A percentile compares a stretch with the other conserved stretches of the same genome.
These are phyloP conservation scores for Malaclemys terrapin DNA, from an alignment of 2,113 vertebrate genomes.

Conservation along the genomic window DNA sequence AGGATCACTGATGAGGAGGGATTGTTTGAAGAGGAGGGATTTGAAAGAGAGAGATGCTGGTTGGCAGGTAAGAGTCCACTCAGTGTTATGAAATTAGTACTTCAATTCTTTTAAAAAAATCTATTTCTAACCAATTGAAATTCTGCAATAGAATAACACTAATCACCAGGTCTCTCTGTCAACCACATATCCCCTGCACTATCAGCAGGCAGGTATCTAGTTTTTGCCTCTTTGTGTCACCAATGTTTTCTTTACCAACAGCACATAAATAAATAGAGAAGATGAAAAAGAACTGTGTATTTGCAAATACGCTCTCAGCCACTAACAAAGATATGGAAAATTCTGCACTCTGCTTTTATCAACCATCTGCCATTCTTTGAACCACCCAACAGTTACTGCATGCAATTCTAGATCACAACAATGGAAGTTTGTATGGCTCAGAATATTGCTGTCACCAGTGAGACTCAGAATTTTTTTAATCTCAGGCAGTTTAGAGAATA, in stretches of 20 bases:
- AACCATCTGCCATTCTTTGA: background rate
- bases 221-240: background rate
- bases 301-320: background rate
- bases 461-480: conserved; percentile 51
- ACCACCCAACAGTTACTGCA: background rate
- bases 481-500: conserved; percentile 8
- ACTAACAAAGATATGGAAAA: background rate
- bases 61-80: background rate
- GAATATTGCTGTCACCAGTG: background rate
- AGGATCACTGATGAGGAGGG: accelerated
- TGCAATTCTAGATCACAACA: background rate
- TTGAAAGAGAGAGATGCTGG: accelerated
- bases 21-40: background rate
- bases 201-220: background rate
- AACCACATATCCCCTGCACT: background rate
- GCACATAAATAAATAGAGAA: background rate
- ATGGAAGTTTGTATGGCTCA: background rate
- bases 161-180: background rate
- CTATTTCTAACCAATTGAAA: background rate
- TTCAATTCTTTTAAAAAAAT: background rate
- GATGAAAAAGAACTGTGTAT: background rate
- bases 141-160: background rate
- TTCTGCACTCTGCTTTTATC: background rate
- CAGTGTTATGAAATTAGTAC: background rate
- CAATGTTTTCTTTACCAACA: background rate